Base-by-base conservation (phyloP, 2,888 invertebrate species). In the Criorhina ranunculi region DNA sequence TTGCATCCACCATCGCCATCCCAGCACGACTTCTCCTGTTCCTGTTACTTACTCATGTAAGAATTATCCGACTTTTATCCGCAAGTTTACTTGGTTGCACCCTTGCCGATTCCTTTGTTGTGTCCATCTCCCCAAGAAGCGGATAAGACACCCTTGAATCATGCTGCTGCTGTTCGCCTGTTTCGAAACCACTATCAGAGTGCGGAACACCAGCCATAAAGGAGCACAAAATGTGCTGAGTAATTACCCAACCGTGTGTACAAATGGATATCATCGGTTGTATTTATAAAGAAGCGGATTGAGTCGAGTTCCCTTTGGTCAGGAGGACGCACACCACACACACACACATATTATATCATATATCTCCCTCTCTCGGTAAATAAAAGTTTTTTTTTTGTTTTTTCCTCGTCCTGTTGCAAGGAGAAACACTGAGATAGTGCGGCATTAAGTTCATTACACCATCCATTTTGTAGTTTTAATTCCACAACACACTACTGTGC, bases 211-310 rank as follows among this genome's bases (percentile, higher is more conserved):
- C 57, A 15, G 35, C 4, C 24, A 62, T 33, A 85, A 67, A 75
- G 69, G 40, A 79, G 79, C 69, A 85, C 79, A 75, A 75, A 85
- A 75, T 85, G 75, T 85, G 69, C 66, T 85, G 85, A 79, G 85
- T 85, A 85, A 85, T 85, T 85, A 85, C 80, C 85, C 85, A 77
- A 62, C 78, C 83, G 79, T 83, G 83, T 79, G 83, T 73, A 83
- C 79, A 80, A 85, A 75, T 85, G 79, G 83, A 83, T 83, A 83
- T 69, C 79, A 79, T 85, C 62, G 69, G 44, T 44, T 59, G 44
- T 51, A 69, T n/a, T n/a, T n/a, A n/a, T 46, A 60, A 75, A 64
- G 72, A 35, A 64, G 60, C 11, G 62, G 31, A 69, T 62, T 62
- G 83, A 79, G 60, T 77, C 19, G 51, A 29, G 40, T 51, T 44